Evolutionary conservation across 2,797 vertebrate genomes (phyloP), one percentile per base, ranked within the genome.

Genomic region (Thaleichthys pacificus): DNA sequence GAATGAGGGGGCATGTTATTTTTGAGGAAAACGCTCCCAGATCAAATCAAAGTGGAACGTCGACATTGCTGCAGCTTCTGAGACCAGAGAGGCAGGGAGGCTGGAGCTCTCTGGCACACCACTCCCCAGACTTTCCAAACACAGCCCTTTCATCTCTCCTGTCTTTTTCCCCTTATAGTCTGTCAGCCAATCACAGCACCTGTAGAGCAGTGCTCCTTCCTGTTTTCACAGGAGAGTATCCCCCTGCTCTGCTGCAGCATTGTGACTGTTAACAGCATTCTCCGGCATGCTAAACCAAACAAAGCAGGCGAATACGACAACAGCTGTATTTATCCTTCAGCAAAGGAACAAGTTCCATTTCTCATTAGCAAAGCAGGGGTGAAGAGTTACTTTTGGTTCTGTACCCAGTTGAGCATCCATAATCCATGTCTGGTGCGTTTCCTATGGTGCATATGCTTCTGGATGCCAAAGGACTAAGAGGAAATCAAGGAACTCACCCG

Each of bases 401-500:
- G 21, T 14, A 22, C 61, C 64, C 58, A 72, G 72, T 72, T 76
- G 19, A 70, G 7, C 8, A 19, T 22, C 51, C 21, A 65, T 42
- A 72, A 76, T 75, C 54, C 26, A 47, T 56, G 35, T 77, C 28
- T 26, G 12, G 47, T 73, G 26, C 57, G 38, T 80, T 82, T 79
- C 66, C 69, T 77, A 4, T 69, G 68, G 75, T 63, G 54, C 22
- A 68, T 74, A 3, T 69, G 62, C 60, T 58, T 2, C n/a, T 28
- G 26, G 7, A 17, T 30, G 11, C 26, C 26, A 30, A 12, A 22
- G 26, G 17, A 19, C 30, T 19, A 3, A 57, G 58, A 76, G 69
- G 74, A 87, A 79, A 65, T 79, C 62, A 76, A 69, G 14, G 32
- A 51, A 86, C 95, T 93, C 87, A 97, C 96, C 94, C 93, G 0